Base-by-base conservation (phyloP, 92 coral and sea anemone genomes). In the Umimayanthus kanabou region DNA sequence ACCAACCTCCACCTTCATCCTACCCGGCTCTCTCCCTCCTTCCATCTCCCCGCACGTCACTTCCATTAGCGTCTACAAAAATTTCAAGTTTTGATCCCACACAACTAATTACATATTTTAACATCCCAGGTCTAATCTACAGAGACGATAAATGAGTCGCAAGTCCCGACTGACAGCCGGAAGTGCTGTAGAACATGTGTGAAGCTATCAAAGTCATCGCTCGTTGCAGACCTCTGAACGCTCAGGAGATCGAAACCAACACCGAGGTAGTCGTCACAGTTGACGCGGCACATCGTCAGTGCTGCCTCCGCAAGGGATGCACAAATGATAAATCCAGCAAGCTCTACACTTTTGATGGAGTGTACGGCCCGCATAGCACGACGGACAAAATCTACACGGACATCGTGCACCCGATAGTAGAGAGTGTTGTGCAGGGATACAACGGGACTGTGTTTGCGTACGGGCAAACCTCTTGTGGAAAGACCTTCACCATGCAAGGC, bases 371-470 rank as follows among this genome's bases (percentile, higher is more conserved):
- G 20, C 43, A 92, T 11, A 87, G 96, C 85, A 86, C 85, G 10
- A 95, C 98, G 39, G 98, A 95, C 65, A 89, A 80, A 55, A 91
- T 95, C 64, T 95, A 95, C 90, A 78, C 92, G 4, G 98, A 91
- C 87, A 95, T 95, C 53, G 98, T 93, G 6, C 91, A 90, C 69
- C 98, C 98, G 78, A 95, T 95, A 75, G 98, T 95, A 18, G 90
- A 90, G 77, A 95, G 98, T 55, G 95, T 95, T 43, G 84, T 95
- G 47, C 96, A 93, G 26, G 98, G 98, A 16, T 95, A 95, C 69
- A 95, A 95, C 88, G 98, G 98, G 0, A 95, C 98, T 0, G 98
- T 95, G 50, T 95, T 95, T 80, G 98, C 96, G 0, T 95, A 95
- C 87, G 98, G 98, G 22, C 98, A 95, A 81, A 95, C 98, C 23